These are phyloP conservation scores for Cromileptes altivelis DNA, from an alignment of 2,113 vertebrate genomes.

Conservation along the genomic window DNA sequence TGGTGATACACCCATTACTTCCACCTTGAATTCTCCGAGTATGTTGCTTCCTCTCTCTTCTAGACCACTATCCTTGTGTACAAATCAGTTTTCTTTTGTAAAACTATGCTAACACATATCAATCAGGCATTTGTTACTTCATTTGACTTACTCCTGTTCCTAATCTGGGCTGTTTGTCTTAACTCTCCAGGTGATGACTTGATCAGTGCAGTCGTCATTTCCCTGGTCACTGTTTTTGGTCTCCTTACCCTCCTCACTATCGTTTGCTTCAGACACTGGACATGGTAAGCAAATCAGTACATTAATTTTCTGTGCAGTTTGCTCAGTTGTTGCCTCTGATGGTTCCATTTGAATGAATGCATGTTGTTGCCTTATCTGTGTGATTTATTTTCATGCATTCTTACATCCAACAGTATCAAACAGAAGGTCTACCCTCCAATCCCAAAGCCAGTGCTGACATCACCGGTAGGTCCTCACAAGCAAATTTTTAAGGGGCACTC, in stretches of 20 bases:
- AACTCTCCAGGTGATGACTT: conserved; percentile 51
- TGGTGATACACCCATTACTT: accelerated
- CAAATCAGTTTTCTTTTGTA: background rate
- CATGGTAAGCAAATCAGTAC: conserved; percentile 42
- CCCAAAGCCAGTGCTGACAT: conserved; percentile 65
- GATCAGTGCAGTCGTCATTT: background rate
- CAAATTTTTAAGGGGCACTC: background rate
- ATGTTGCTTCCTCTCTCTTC: background rate
- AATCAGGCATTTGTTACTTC: background rate
- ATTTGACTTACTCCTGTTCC: background rate
- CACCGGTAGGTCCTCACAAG: conserved; percentile 50
- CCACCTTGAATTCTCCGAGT: conserved; percentile 44
- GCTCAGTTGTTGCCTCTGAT: background rate
- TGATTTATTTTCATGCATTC: background rate
- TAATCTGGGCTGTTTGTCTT: background rate
- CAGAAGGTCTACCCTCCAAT: conserved; percentile 64
- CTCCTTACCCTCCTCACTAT: conserved; percentile 45
- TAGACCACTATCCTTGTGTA: background rate
- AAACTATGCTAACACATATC: background rate
- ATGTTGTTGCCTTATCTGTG: background rate
- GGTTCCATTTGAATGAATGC: background rate
- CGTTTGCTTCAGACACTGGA: conserved; percentile 66
- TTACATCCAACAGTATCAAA: conserved; percentile 67
- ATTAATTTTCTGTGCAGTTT: accelerated
- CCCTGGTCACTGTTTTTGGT: conserved; percentile 3